Evolutionary conservation across 2,888 invertebrate genomes (phyloP).

Genomic region (Caenorhabditis sulstoni): DNA sequence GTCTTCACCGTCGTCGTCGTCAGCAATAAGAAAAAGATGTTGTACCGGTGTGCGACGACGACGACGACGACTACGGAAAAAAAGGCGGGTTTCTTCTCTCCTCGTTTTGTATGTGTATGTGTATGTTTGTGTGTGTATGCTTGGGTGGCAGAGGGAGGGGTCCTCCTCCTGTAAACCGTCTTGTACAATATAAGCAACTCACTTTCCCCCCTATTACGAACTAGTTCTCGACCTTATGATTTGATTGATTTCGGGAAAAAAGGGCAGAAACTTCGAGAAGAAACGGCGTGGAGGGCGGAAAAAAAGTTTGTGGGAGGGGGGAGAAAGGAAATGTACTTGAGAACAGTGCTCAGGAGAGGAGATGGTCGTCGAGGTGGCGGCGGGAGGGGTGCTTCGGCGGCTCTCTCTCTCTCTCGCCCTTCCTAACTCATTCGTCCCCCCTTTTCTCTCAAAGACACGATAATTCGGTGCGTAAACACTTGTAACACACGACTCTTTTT

Average conservation of each 20-base stretch:
- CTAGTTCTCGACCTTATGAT: too few relatives aligned
- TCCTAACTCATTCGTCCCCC: conserved; percentile 32
- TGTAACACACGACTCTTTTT: conserved; percentile 60
- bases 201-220: too few relatives aligned
- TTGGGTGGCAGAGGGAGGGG: too few relatives aligned
- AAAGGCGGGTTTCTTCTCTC: not conserved
- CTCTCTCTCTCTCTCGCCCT: conserved; percentile 14
- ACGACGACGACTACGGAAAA: not conserved
- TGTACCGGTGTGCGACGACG: conserved; percentile 26
- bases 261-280: not conserved
- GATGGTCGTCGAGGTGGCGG: conserved; percentile 16
- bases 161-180: too few relatives aligned
- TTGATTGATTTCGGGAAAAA: not conserved
- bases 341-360: conserved; percentile 44
- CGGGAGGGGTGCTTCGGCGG: conserved; percentile 20
- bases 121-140: too few relatives aligned
- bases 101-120: conserved; percentile 11
- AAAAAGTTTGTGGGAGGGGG: conserved; percentile 4
- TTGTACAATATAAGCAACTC: too few relatives aligned
- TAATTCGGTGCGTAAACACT: conserved; percentile 64
- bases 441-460: conserved; percentile 48
- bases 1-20: not conserved
- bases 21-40: conserved; percentile 46
- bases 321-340: conserved; percentile 37
- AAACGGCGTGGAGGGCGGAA: conserved; percentile 8